Conservation (phyloP, 2,888 invertebrate genomes). For the Ormyrus thymus region DNA sequence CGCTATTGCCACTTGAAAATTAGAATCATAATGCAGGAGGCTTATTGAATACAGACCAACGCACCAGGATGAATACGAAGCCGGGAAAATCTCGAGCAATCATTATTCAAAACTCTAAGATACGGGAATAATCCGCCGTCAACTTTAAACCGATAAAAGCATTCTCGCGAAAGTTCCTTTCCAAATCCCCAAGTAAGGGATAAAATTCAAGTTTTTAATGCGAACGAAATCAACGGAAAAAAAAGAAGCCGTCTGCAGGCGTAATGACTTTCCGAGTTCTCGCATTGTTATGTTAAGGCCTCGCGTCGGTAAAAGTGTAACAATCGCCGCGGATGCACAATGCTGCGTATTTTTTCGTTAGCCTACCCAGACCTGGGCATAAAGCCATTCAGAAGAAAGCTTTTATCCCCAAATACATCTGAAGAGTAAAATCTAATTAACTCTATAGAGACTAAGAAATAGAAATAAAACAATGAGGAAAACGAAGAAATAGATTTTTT, state of each 20-base stretch:
- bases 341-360: constrained; percentile 23
- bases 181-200: background rate
- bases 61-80: background rate
- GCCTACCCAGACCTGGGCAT: constrained; percentile 44
- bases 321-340: constrained; percentile 65
- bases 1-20: background rate
- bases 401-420: too few species aligned
- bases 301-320: constrained; percentile 62
- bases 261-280: constrained; percentile 50
- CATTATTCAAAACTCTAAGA: constrained; percentile 26
- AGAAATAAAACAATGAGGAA: background rate
- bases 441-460: background rate
- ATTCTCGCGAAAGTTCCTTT: constrained; percentile 7
- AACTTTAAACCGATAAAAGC: constrained; percentile 35
- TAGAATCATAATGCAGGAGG: background rate
- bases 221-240: constrained; percentile 49
- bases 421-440: too few species aligned
- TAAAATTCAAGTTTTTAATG: constrained; percentile 28
- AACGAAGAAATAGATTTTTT: background rate
- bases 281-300: constrained; percentile 73
- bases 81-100: background rate
- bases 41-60: constrained; percentile 14
- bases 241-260: constrained; percentile 20
- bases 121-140: constrained; percentile 27
- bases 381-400: too few species aligned